Percentiles rank a stretch among this genome's conserved stretches.
Evolutionary conservation across 2,113 vertebrate species (phyloP).

Genomic region (Ivindomyrus marchei): DNA sequence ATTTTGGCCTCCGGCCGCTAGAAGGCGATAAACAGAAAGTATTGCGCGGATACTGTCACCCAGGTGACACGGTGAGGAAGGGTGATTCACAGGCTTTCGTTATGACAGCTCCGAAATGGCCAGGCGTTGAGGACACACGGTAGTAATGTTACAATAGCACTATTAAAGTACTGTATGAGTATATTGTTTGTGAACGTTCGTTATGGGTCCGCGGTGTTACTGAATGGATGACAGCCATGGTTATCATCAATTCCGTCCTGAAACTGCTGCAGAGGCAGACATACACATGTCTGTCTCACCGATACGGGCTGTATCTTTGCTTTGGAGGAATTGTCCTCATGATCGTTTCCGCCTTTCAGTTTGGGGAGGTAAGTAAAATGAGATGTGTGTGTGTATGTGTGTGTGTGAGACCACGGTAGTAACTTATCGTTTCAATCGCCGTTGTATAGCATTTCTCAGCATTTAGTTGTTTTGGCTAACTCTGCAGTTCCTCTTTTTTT

Average conservation of each 20-base stretch:
- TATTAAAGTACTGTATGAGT: background rate
- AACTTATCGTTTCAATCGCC: background rate
- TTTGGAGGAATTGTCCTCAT: constrained; percentile 91
- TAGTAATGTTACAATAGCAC: background rate
- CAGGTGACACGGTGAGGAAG: constrained; percentile 35
- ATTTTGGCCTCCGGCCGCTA: constrained; percentile 24
- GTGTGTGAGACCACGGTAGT: background rate
- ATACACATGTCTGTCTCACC: constrained; percentile 93
- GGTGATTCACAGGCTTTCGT: constrained; percentile 8
- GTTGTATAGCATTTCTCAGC: background rate
- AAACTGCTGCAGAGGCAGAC: constrained; percentile 93
- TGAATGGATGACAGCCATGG: constrained; percentile 68
- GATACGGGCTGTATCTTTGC: constrained; percentile 91
- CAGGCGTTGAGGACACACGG: constrained; percentile 36
- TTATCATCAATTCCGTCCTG: constrained; percentile 70
- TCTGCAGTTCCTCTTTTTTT: background rate
- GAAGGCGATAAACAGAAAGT: constrained; percentile 28
- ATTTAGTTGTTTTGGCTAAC: background rate
- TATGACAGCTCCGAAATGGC: constrained; percentile 27
- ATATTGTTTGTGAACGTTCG: background rate
- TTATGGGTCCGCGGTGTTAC: background rate
- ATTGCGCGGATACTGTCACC: too few species aligned
- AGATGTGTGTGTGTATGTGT: background rate
- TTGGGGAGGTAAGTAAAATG: constrained; percentile 79
- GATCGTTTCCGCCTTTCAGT: constrained; percentile 93